These are phyloP conservation scores for Nyctibius grandis DNA, from an alignment of 2,797 vertebrate genomes.

Conservation along the genomic window DNA sequence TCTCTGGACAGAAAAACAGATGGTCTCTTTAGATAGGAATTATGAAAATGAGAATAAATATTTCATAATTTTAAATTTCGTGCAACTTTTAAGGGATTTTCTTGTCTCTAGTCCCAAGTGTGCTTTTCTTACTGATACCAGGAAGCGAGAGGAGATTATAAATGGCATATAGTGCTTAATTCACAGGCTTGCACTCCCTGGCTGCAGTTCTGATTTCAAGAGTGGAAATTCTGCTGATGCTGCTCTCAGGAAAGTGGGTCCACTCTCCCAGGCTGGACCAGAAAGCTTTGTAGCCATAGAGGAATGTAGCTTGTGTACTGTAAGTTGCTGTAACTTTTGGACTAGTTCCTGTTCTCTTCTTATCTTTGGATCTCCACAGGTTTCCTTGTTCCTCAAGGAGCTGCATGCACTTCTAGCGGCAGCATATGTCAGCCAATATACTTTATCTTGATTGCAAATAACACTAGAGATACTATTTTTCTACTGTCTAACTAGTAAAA, in stretches of 20 bases:
- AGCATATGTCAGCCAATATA: not conserved
- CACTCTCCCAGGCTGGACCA: not conserved
- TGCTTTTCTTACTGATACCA: not conserved
- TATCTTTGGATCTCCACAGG: not conserved
- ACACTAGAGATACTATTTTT: not conserved
- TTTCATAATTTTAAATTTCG: not conserved
- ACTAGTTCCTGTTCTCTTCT: not conserved
- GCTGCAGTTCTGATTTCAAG: not conserved
- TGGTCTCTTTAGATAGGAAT: conserved; percentile 15
- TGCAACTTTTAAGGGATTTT: not conserved
- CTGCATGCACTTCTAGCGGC: not conserved
- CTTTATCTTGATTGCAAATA: not conserved
- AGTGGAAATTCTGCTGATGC: not conserved
- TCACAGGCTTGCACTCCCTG: not conserved
- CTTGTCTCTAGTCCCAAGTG: not conserved
- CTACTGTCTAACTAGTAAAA: not conserved
- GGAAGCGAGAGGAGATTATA: not conserved
- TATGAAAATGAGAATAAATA: conserved; percentile 32
- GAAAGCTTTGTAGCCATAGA: not conserved
- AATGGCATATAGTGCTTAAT: not conserved
- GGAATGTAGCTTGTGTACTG: not conserved
- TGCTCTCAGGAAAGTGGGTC: not conserved
- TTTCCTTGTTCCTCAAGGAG: not conserved
- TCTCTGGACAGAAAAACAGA: conserved; percentile 28
- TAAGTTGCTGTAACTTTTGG: not conserved